Conservation (phyloP, 2,797 vertebrate genomes). For the Syngnathus rostellatus region DNA sequence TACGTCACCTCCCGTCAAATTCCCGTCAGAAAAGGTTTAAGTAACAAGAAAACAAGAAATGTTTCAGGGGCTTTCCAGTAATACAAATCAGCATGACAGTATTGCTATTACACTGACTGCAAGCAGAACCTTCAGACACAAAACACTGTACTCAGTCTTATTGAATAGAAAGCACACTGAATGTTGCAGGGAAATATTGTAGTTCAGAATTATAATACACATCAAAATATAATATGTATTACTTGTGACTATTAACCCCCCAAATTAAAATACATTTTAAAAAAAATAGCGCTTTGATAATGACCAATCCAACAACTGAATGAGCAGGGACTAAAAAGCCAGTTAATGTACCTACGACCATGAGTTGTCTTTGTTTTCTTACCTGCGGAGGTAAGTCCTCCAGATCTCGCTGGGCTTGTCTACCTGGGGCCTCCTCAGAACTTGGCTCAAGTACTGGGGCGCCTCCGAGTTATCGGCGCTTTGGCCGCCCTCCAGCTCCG, state of each 20-base stretch:
- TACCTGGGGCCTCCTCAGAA: constrained; percentile 78
- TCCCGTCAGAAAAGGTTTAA: neutral
- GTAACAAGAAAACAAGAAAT: neutral
- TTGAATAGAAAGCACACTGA: no score
- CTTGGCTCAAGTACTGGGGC: constrained; percentile 80
- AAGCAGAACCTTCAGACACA: neutral
- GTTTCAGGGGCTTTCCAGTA: neutral
- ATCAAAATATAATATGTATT: no score
- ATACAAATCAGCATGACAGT: neutral
- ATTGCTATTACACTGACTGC: neutral
- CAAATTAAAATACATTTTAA: no score
- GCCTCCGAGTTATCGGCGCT: constrained; percentile 67
- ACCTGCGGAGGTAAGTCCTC: constrained; percentile 95
- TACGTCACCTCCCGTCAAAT: neutral
- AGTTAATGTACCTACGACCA: neutral
- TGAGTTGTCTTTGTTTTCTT: constrained; percentile 7
- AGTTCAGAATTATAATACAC: no score
- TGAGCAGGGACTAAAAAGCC: neutral
- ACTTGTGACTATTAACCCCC: no score
- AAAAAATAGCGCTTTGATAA: no score
- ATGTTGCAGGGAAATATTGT: no score
- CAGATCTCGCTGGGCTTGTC: constrained; percentile 87
- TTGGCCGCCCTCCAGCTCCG: constrained; percentile 76
- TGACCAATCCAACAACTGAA: neutral
- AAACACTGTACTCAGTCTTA: no score